Percentiles rank a stretch among this genome's conserved stretches.
Evolutionary conservation across 2,113 vertebrate genomes (phyloP).

Genomic region (Meles meles): DNA sequence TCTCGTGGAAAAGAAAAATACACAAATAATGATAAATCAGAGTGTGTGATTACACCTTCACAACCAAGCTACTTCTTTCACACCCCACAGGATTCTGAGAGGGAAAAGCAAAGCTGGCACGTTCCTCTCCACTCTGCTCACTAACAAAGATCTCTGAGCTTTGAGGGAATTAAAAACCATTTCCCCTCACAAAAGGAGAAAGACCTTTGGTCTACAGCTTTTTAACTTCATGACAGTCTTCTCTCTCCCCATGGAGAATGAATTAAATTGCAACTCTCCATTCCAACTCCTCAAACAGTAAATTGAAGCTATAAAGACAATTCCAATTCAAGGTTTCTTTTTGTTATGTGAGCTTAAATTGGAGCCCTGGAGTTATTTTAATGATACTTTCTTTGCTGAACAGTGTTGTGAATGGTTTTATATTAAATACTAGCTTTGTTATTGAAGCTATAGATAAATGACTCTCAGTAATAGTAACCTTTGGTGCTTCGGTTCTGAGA

Average conservation of each 20-base stretch:
- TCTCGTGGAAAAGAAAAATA: neutral
- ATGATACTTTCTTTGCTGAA: slow-evolving; percentile 31
- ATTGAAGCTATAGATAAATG: slow-evolving; percentile 70
- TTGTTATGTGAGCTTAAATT: neutral
- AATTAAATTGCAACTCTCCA: slow-evolving; percentile 40
- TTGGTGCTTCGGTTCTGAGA: slow-evolving; percentile 64
- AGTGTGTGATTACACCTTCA: neutral
- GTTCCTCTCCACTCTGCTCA: neutral
- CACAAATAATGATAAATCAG: neutral
- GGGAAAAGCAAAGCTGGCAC: neutral
- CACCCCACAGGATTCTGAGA: neutral
- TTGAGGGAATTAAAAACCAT: neutral
- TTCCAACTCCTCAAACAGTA: slow-evolving; percentile 2
- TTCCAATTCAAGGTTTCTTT: slow-evolving; percentile 30
- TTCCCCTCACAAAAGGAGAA: neutral
- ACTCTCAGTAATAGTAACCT: slow-evolving; percentile 59
- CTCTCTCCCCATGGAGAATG: neutral
- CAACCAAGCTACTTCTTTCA: neutral
- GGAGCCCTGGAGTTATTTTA: slow-evolving; percentile 44
- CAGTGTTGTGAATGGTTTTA: slow-evolving; percentile 68
- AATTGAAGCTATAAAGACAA: slow-evolving; percentile 28
- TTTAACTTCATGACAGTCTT: neutral
- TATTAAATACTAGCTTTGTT: slow-evolving; percentile 62
- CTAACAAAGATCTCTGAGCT: neutral
- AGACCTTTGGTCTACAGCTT: neutral